Conservation (phyloP, 2,888 invertebrate genomes). For the Pachymerium ferrugineum region DNA sequence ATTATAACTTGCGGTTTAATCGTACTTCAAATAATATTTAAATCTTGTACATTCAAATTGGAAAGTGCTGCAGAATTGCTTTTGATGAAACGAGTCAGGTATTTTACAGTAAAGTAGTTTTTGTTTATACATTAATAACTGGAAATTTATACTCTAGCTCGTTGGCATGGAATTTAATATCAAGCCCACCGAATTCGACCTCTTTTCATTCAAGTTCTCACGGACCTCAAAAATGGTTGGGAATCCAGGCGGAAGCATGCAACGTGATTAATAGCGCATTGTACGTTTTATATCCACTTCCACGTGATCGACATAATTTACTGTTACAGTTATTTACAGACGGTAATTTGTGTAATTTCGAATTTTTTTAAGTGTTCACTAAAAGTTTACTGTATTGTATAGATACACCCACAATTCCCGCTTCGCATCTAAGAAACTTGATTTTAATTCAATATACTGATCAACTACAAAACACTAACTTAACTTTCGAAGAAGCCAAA, state of each 20-base stretch:
- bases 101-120: neutral
- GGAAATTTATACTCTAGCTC: neutral
- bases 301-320: constrained; percentile 41
- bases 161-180: constrained; percentile 36
- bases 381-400: neutral
- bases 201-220: neutral
- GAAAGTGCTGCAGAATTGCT: constrained; percentile 41
- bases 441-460: constrained; percentile 44
- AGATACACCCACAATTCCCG: neutral
- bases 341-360: constrained; percentile 37
- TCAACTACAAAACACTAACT: constrained; percentile 41
- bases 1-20: constrained; percentile 44
- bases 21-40: constrained; percentile 46
- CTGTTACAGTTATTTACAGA: constrained; percentile 43
- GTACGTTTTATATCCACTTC: constrained; percentile 42
- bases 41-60: constrained; percentile 42
- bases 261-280: constrained; percentile 43
- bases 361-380: neutral
- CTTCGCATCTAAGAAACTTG: constrained; percentile 42
- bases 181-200: constrained; percentile 25
- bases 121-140: neutral
- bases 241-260: constrained; percentile 42
- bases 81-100: constrained; percentile 43
- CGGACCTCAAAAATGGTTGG: neutral
- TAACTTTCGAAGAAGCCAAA: constrained; percentile 39